Evolutionary conservation across 1,140 invertebrate genomes (phyloP), one percentile per base, ranked within the genome.

Genomic region (Meloidogyne exigua): DNA sequence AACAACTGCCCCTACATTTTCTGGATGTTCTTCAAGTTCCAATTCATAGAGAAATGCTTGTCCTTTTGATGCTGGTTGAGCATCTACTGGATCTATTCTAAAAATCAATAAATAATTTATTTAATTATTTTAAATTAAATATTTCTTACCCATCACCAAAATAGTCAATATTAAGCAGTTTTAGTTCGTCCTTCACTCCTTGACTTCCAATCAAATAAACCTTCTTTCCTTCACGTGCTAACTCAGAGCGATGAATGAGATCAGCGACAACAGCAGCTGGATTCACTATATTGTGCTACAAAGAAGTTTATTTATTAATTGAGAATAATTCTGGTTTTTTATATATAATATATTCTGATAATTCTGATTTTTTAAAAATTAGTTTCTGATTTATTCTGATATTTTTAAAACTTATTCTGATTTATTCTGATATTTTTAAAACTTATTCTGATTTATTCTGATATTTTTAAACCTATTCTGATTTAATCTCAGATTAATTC

Each of bases 1-100:
- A 25, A 97, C 89, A 11, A 98, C 95, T n/a, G 94, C 94, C 11
- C 92, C 92, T 76, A 97, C 92, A 80, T 95, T 68, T 21, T 84
- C 79, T 25, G 63, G 57, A 5, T 88, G 67, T 67, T 85, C 81
- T 36, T 88, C 85, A 25, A 87, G 69, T 39, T 88, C 77, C 28
- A 88, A 71, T 57, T 87, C 83, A 73, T 82, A 87, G 44, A 85
- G 86, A 68, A 85, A 85, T 21, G 84, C 72, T 15, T 83, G 64
- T 39, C 82, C 77, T 21, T 80, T 83, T 13, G 74, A 77, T 49
- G 78, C 71, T 66, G 81, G 44, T 71, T 82, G 81, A 42, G 76
- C 75, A 42, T 83, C 77, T 62, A 83, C 72, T 49, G 80, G 71
- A 68, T 85, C 85, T 62, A 74, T 77, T 77, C 15, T 68, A 42